phyloP scores from a whole-genome alignment of 2,113 vertebrate genomes.

The Crotalus viridis region DNA sequence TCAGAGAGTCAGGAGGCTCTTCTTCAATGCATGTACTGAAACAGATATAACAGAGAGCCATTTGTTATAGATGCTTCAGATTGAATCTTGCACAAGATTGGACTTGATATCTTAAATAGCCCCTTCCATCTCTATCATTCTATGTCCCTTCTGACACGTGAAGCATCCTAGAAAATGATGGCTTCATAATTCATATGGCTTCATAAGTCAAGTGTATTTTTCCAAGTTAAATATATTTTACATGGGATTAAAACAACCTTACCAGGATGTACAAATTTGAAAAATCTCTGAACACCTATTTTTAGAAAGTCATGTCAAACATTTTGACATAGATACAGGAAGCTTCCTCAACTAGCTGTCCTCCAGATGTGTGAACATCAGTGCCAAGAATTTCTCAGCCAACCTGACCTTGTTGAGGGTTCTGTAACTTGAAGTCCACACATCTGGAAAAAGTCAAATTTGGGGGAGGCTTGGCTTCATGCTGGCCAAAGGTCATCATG shows the following conservation, averaged over 20 bases:
- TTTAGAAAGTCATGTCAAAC: neutral
- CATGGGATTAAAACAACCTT: neutral
- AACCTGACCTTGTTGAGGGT: neutral
- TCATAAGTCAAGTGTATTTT: neutral
- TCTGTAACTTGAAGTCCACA: neutral
- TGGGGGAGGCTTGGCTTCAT: neutral
- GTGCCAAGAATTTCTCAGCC: neutral
- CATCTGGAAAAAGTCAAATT: neutral
- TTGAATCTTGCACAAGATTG: neutral
- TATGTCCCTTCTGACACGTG: neutral
- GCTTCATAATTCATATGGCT: neutral
- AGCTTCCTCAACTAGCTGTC: neutral
- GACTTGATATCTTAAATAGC: neutral
- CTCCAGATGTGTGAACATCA: neutral
- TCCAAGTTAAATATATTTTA: neutral
- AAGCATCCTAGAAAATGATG: neutral
- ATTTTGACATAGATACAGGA: neutral
- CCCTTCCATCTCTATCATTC: neutral
- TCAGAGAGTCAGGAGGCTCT: neutral
- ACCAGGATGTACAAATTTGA: neutral
- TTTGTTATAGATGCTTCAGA: neutral
- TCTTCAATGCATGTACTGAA: neutral
- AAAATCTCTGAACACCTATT: neutral
- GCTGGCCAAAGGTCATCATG: neutral
- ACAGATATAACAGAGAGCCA: neutral